Percentiles rank a stretch among this genome's conserved stretches.
These are phyloP conservation scores for Cynodonichthys magdalenae DNA, from an alignment of 2,797 vertebrate species.

Conservation along the genomic window DNA sequence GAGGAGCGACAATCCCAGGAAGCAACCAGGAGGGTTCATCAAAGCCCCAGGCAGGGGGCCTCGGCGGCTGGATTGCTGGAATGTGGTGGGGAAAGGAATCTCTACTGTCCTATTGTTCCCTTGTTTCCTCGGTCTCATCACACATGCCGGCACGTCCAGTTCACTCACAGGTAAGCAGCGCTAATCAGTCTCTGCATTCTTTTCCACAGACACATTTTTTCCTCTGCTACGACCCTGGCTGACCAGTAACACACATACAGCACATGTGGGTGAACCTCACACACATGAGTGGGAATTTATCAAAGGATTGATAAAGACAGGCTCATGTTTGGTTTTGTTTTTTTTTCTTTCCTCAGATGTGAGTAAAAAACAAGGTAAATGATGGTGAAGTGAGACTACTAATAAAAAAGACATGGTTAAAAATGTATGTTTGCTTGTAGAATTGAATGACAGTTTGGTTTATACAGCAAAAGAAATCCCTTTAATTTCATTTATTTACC, in stretches of 20 bases:
- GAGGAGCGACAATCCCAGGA: constrained; percentile 99
- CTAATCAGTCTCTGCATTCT: constrained; percentile 80
- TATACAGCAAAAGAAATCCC: background rate
- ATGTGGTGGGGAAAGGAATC: constrained; percentile 96
- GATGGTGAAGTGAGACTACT: background rate
- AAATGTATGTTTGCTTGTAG: too few species aligned
- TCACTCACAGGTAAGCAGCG: constrained; percentile 76
- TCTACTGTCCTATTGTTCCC: constrained; percentile 98
- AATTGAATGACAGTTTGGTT: background rate
- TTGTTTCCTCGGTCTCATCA: constrained; percentile 95
- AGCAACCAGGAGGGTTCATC: constrained; percentile 94
- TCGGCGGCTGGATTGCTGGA: constrained; percentile 87
- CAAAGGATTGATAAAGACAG: constrained; percentile 26
- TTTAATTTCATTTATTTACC: too few species aligned
- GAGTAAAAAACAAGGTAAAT: background rate
- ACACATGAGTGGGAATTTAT: constrained; percentile 45
- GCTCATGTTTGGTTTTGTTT: too few species aligned
- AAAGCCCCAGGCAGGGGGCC: constrained; percentile 91
- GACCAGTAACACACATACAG: constrained; percentile 44
- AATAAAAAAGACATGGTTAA: background rate
- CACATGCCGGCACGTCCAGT: constrained; percentile 77
- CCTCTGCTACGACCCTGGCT: constrained; percentile 58
- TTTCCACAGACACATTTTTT: constrained; percentile 71
- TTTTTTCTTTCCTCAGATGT: too few species aligned
- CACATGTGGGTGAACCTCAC: constrained; percentile 19